Base-by-base conservation (phyloP, 2,113 vertebrate genomes). In the Carettochelys insculpta region DNA sequence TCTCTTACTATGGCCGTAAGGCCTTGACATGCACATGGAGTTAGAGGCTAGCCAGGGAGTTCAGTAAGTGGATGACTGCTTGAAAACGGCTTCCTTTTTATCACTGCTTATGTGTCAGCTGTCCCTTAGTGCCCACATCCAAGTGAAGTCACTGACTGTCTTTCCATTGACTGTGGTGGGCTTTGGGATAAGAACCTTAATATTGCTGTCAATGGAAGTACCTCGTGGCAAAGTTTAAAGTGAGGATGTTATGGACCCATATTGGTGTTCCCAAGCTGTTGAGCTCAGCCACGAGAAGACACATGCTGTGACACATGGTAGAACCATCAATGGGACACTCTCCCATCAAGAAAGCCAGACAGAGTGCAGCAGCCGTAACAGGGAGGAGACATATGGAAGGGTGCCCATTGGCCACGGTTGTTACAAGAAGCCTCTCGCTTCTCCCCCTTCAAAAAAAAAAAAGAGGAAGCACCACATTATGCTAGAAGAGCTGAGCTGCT, bases 371-470 rank as follows among this genome's bases (percentile, higher is more conserved):
- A 38, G 31, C 25, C 61, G 71, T 92, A n/a, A 31, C 53, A 65
- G 52, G 38, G 41, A 75, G 24, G 71, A 27, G 48, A 83, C 47
- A 68, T 38, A 71, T 2, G 24, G 27, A n/a, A 80, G 34, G 43
- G 53, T 0, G 0, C 6, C 89, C 81, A 51, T 16, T 0, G 0
- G 3, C 45, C 68, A 38, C n/a, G 29, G 76, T 12, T 2, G 47
- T 27, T 47, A 11, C 17, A 91, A 86, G 76, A 80, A 85, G 19
- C 3, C 90, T n/a, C n/a, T n/a, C n/a, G n/a, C n/a, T n/a, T n/a
- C n/a, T n/a, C n/a, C n/a, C n/a, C n/a, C n/a, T 31, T 47, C 54
- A 56, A n/a, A 2, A 61, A 25, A 85, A 27, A 24, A 89, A 82
- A 14, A 73, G 89, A 48, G 1, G 25, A 27, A 50, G 8, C n/a